These are phyloP conservation scores for Chloropsis cyanopogon DNA, from an alignment of 2,113 vertebrate species.

Conservation along the genomic window DNA sequence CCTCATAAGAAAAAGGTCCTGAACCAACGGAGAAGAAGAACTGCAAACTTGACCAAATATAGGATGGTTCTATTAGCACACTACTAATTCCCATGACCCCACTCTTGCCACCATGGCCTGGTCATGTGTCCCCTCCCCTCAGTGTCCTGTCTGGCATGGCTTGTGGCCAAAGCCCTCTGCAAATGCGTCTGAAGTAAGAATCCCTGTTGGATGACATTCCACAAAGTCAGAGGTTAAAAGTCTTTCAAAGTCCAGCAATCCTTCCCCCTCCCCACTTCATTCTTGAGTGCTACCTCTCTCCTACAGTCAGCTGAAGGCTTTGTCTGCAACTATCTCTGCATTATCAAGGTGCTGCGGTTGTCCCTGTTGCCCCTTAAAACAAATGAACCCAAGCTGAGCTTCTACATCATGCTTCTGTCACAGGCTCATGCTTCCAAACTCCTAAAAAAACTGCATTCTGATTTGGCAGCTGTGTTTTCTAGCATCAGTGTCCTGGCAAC, in stretches of 20 bases:
- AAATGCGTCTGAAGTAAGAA: too few species aligned
- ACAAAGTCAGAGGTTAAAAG: slow-evolving; percentile 12
- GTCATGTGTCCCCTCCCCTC: too few species aligned
- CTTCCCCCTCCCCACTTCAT: neutral
- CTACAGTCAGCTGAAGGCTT: neutral
- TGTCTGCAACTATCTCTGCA: neutral
- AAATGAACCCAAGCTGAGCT: slow-evolving; percentile 34
- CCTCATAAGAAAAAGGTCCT: too few species aligned
- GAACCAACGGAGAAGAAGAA: too few species aligned
- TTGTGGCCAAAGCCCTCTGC: too few species aligned
- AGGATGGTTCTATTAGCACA: too few species aligned
- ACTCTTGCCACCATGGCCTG: too few species aligned
- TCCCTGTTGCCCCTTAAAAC: neutral
- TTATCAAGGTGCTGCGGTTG: neutral
- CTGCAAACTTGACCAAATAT: too few species aligned
- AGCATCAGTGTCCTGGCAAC: neutral
- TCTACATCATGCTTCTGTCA: slow-evolving; percentile 33
- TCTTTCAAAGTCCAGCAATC: neutral
- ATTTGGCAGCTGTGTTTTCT: neutral
- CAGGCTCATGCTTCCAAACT: neutral
- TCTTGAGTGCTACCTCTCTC: neutral
- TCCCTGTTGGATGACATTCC: too few species aligned
- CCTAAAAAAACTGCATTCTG: neutral
- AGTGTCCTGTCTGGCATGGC: too few species aligned
- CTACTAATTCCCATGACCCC: too few species aligned